A percentile compares a stretch with the other conserved stretches of the same genome.
Conservation (phyloP, 1,140 invertebrate genomes). For the Drosophila repletoides region DNA sequence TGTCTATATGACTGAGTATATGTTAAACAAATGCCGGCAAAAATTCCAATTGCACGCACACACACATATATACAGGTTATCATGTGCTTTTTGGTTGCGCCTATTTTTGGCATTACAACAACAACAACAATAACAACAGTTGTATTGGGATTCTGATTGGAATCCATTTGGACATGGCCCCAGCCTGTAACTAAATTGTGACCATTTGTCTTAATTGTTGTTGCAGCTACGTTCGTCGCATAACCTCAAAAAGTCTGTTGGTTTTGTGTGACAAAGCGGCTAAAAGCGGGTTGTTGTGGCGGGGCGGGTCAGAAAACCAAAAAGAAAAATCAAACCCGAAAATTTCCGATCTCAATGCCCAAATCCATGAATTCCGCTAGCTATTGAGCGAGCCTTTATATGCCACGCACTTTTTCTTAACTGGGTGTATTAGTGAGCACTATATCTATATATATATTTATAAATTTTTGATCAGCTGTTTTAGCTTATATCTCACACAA, state of each 20-base stretch:
- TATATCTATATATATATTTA: no score
- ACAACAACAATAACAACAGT: constrained; percentile 4
- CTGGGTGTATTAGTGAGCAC: no score
- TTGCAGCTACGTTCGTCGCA: constrained; percentile 28
- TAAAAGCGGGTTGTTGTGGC: constrained; percentile 1
- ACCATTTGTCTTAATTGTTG: constrained; percentile 6
- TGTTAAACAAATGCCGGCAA: constrained; percentile 12
- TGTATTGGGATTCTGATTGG: constrained; percentile 20
- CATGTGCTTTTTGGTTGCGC: constrained; percentile 62
- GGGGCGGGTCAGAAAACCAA: no score
- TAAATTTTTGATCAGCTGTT: no score
- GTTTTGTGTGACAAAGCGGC: constrained; percentile 11
- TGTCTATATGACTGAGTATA: neutral
- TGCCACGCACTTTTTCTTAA: no score
- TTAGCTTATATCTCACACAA: no score
- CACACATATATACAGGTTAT: constrained; percentile 31
- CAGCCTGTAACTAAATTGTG: neutral
- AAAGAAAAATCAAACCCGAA: no score
- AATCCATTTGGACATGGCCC: constrained; percentile 8
- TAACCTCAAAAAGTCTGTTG: constrained; percentile 65
- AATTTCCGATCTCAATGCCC: no score
- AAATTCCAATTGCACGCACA: constrained; percentile 2
- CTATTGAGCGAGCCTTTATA: no score
- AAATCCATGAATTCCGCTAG: no score
- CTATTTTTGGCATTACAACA: constrained; percentile 55